These are phyloP conservation scores for Neotragus moschatus DNA, from an alignment of 2,113 vertebrate species.

Conservation along the genomic window DNA sequence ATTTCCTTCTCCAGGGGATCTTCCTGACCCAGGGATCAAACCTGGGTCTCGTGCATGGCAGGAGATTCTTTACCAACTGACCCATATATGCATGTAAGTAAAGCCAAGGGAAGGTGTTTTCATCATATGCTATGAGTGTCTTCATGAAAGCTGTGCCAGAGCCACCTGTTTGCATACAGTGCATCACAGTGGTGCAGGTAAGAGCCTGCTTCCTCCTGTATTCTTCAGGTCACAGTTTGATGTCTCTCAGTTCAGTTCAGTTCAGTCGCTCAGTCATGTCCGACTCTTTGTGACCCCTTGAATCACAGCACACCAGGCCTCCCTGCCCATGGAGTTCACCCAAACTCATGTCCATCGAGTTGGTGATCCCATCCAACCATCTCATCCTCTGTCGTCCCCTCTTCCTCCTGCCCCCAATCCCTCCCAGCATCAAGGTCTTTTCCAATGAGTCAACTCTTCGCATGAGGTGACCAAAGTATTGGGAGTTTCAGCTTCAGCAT, in stretches of 20 bases:
- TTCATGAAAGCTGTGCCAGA: not conserved
- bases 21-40: not conserved
- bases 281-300: too few species aligned
- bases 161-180: not conserved
- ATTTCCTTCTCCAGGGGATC: not conserved
- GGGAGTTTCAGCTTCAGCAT: too few species aligned
- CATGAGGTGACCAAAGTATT: too few species aligned
- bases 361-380: too few species aligned
- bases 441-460: too few species aligned
- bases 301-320: too few species aligned
- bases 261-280: too few species aligned
- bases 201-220: not conserved
- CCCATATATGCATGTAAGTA: not conserved
- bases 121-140: not conserved
- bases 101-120: not conserved
- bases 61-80: not conserved
- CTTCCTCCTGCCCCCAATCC: too few species aligned
- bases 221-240: constrained; percentile 10
- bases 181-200: not conserved
- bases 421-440: too few species aligned
- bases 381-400: too few species aligned
- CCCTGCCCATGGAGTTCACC: too few species aligned
- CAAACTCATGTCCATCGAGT: too few species aligned
- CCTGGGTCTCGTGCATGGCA: not conserved
- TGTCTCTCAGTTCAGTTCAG: not conserved